A percentile compares a stretch with the other conserved stretches of the same genome.
Conservation (phyloP, 2,113 vertebrate genomes). For the Petroica traversi region DNA sequence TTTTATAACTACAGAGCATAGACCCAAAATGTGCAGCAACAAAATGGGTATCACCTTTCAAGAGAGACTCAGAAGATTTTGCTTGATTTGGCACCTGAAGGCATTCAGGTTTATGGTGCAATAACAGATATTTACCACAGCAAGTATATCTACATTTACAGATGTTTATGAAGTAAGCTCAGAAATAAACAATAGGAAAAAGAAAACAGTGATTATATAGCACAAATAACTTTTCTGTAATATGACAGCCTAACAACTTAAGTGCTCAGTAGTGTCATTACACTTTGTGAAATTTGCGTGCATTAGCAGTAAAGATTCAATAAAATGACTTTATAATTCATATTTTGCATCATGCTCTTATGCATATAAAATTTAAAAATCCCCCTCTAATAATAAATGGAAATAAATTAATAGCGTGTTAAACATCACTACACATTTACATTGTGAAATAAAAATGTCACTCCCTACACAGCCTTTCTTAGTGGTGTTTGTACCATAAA, state of each 20-base stretch:
- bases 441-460: not conserved
- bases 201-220: conserved; percentile 68
- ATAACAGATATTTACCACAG: conserved; percentile 53
- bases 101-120: conserved; percentile 3
- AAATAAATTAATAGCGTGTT: conserved; percentile 35
- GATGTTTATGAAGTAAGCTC: conserved; percentile 61
- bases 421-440: not conserved
- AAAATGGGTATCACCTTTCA: not conserved
- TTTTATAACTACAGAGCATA: not conserved
- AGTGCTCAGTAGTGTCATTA: conserved; percentile 77
- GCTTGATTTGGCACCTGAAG: not conserved
- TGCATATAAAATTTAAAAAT: not conserved
- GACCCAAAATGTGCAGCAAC: not conserved
- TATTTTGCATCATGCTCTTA: conserved; percentile 60
- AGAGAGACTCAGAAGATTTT: not conserved
- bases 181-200: conserved; percentile 70
- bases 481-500: not conserved
- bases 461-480: not conserved
- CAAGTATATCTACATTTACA: conserved; percentile 43
- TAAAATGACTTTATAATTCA: conserved; percentile 74
- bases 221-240: conserved; percentile 77
- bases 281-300: conserved; percentile 69
- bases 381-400: conserved; percentile 34
- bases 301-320: conserved; percentile 74
- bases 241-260: conserved; percentile 79